These are phyloP conservation scores for Lichenostomus cassidix DNA, from an alignment of 2,113 vertebrate genomes.

Conservation along the genomic window DNA sequence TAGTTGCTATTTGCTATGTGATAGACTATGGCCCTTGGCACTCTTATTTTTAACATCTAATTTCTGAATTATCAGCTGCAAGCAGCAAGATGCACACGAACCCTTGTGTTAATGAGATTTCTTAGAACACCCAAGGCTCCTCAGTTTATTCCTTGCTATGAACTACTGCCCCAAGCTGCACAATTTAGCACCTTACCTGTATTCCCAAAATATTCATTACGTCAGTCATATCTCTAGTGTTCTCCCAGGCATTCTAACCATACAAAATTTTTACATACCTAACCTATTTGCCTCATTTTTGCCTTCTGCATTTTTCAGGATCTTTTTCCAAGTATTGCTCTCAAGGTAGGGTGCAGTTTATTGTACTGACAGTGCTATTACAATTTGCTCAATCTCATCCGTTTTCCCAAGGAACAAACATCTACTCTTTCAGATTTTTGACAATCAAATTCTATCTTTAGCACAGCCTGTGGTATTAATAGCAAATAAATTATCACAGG, in stretches of 20 bases:
- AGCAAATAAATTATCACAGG: background rate
- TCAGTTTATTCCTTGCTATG: background rate
- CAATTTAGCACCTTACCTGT: background rate
- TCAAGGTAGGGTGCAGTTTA: background rate
- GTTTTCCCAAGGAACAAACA: background rate
- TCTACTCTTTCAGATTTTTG: background rate
- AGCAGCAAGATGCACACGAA: background rate
- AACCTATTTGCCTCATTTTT: conserved; percentile 50
- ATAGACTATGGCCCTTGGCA: background rate
- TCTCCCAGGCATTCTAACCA: background rate
- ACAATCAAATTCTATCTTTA: background rate
- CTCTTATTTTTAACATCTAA: background rate
- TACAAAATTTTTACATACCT: background rate
- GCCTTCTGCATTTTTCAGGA: background rate
- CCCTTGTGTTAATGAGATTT: background rate
- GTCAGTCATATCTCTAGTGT: background rate
- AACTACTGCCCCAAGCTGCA: background rate
- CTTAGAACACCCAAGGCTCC: background rate
- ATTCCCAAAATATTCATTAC: conserved; percentile 19
- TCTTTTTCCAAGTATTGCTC: background rate
- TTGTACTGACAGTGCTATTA: background rate
- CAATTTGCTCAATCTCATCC: background rate
- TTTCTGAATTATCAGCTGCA: background rate
- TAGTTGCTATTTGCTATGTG: background rate
- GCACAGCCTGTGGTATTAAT: rapidly evolving